Evolutionary conservation across 1,140 invertebrate genomes (phyloP), one percentile per base, ranked within the genome.

Genomic region (Diabrotica virgifera): DNA sequence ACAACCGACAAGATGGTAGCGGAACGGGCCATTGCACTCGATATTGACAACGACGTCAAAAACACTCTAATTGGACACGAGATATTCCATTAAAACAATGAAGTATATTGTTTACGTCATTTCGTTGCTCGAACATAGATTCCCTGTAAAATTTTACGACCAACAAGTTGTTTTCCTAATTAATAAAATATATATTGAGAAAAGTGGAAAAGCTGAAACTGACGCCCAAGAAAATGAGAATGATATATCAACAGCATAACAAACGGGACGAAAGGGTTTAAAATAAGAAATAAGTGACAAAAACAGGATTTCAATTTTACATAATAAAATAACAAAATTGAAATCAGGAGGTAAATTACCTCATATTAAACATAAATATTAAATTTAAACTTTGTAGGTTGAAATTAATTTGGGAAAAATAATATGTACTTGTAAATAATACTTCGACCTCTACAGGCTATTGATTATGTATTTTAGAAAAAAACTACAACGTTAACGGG

Each of bases 151-250:
- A 46, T 46, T 46, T 46, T 46, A 46, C 40, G 40, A 46, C n/a
- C 40, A 46, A 46, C 40, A 46, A 46, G 8, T 46, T 46, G 40
- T 46, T 46, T 46, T 46, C 40, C 40, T 46, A 46, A 46, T 46
- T 46, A 46, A 46, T 46, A 46, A 46, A 46, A 46, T 46, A 46
- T 46, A 46, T 46, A 46, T 46, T 46, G 40, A n/a, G 40, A 46
- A 46, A 46, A 8, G n/a, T 46, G 40, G 40, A 10, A n/a, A 46
- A 46, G 40, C 40, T 46, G 40, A 46, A 46, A 46, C 40, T 46
- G 40, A 46, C 40, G 40, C 40, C 40, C 40, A 46, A 46, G 40
- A 46, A 46, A 46, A 46, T 46, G 40, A 46, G 40, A n/a, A 46
- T 46, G 6, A 46, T 5, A 46, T 46, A 46, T 46, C 40, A 46